phyloP scores from a whole-genome alignment of 2,888 invertebrate species.

The Leptinotarsa peninsularis region DNA sequence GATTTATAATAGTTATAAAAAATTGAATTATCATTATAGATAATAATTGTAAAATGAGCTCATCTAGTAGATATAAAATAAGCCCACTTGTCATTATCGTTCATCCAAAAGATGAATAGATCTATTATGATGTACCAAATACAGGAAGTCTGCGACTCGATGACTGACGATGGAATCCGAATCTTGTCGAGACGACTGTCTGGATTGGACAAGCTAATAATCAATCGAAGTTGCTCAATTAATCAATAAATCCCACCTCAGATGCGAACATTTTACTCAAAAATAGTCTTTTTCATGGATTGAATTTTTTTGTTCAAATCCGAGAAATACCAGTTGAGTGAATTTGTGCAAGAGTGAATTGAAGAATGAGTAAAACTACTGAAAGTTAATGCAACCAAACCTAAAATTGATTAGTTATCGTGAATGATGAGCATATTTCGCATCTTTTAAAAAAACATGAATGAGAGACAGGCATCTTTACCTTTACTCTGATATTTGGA shows the following conservation, averaged over 20 bases:
- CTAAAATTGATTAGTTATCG: neutral
- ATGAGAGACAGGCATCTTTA: neutral
- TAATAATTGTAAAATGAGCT: no score
- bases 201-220: neutral
- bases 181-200: neutral
- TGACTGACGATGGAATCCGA: neutral
- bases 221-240: constrained; percentile 1
- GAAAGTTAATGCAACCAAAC: neutral
- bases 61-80: no score
- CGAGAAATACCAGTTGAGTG: neutral
- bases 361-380: neutral
- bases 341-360: neutral
- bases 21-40: no score
- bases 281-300: neutral
- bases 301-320: neutral
- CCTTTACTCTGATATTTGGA: neutral
- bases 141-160: neutral
- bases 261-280: neutral
- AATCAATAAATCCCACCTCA: neutral
- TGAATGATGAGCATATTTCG: neutral
- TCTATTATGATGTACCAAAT: neutral
- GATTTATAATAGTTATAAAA: no score
- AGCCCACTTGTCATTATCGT: neutral
- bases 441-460: neutral
- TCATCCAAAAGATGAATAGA: no score